Base-by-base conservation (phyloP, 2,797 vertebrate genomes). In the Alosa sapidissima region DNA sequence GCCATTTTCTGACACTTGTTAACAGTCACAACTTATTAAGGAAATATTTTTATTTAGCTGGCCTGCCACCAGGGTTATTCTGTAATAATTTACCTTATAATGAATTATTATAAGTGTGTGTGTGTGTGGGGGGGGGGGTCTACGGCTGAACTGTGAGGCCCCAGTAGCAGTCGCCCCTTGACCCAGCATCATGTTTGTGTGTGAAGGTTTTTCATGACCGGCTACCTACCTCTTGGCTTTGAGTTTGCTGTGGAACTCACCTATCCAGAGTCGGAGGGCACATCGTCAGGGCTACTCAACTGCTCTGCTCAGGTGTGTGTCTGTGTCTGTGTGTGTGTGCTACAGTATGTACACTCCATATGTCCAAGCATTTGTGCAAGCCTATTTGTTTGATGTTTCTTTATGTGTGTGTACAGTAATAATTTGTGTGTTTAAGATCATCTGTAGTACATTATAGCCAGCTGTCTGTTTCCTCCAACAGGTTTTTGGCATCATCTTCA, bases 201-300 rank as follows among this genome's bases (percentile, higher is more conserved):
- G 36, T 81, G 68, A 89, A 99, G 98, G 78, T 97, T 99, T 93
- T 99, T 98, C 90, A 99, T 99, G 98, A 98, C 98, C 0, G 98
- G 97, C 16, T 99, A 99, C 89, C 94, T 99, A 81, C 98, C 98
- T 0, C 91, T 99, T 88, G 98, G 98, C 51, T 99, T 98, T 89
- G 98, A 99, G 93, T 99, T 98, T 95, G 98, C 97, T 0, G 98
- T 95, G 8, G 98, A 99, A 90, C 93, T 99, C 91, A 99, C 98
- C 0, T 98, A 96, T 84, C 98, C 98, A 51, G 98, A 99, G 88
- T 98, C 97, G 0, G 98, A 99, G 91, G 98, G 98, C 90, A 97
- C 97, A 1, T 99, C 98, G 0, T 99, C 98, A 1, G 98, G 98
- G 7, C 95, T 99, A 48, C 97, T 99, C 78, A 99, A 99, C 81